phyloP scores from a whole-genome alignment of 2,113 vertebrate species.

The Hiodon alosoides region DNA sequence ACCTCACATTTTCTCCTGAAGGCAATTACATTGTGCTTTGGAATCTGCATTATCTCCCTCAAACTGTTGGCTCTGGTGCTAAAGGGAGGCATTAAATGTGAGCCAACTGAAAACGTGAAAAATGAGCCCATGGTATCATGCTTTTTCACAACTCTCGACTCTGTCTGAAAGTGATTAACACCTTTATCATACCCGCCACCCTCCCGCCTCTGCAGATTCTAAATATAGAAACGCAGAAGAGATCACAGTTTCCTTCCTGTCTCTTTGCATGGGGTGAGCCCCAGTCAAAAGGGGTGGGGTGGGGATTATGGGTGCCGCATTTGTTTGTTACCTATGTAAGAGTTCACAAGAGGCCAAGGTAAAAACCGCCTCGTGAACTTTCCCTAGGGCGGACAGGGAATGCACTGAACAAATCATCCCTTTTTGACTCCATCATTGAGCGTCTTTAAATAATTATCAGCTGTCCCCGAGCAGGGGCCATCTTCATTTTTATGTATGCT shows the following conservation, averaged over 20 bases:
- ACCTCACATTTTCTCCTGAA: slow-evolving; percentile 43
- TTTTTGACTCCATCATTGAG: too few relatives aligned
- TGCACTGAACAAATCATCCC: too few relatives aligned
- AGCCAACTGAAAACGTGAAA: neutral
- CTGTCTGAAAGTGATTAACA: neutral
- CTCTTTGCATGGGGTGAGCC: neutral
- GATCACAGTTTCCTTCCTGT: slow-evolving; percentile 1
- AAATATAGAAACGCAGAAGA: neutral
- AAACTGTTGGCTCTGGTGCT: slow-evolving; percentile 16
- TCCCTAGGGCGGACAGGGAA: too few relatives aligned
- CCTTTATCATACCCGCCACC: neutral
- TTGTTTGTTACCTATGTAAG: slow-evolving; percentile 2
- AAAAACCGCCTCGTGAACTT: neutral
- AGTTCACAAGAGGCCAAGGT: neutral
- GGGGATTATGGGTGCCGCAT: neutral
- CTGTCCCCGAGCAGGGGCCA: too few relatives aligned
- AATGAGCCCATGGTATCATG: too few relatives aligned
- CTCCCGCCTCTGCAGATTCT: neutral
- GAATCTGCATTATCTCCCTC: slow-evolving; percentile 35
- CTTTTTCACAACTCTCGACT: neutral
- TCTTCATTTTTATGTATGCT: neutral
- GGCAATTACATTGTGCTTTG: slow-evolving; percentile 44
- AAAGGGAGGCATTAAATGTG: slow-evolving; percentile 24
- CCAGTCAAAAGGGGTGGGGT: neutral
- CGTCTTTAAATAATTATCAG: too few relatives aligned